These are phyloP conservation scores for Propithecus deckenii DNA, from an alignment of 2,797 vertebrate species.

Conservation along the genomic window DNA sequence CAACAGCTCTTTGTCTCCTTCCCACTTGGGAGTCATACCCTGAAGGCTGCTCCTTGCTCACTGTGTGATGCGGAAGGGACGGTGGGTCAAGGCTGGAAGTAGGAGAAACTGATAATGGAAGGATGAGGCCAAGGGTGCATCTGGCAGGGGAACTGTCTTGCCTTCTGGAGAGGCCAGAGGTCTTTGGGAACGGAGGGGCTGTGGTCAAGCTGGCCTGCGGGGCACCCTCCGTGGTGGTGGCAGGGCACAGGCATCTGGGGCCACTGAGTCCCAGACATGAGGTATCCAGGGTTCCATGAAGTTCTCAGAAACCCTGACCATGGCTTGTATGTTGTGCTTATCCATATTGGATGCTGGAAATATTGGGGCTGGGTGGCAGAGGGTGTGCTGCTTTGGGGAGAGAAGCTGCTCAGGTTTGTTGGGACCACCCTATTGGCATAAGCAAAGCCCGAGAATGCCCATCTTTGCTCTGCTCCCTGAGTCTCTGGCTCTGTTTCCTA, in stretches of 20 bases:
- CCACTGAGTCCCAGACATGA: too few species aligned
- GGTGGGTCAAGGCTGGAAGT: not conserved
- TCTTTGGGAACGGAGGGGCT: not conserved
- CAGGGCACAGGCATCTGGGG: not conserved
- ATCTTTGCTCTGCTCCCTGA: not conserved
- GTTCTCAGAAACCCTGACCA: not conserved
- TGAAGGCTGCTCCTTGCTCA: not conserved
- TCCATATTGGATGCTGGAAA: not conserved
- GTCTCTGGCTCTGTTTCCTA: not conserved
- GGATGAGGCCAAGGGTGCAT: not conserved
- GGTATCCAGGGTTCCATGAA: not conserved
- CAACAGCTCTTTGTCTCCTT: not conserved
- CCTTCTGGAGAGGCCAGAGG: not conserved
- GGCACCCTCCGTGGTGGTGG: not conserved
- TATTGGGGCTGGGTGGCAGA: accelerated
- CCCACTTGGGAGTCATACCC: not conserved
- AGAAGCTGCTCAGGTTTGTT: too few species aligned
- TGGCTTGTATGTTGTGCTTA: not conserved
- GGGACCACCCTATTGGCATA: not conserved
- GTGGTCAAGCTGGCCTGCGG: not conserved
- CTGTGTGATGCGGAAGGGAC: not conserved
- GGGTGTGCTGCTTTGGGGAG: not conserved
- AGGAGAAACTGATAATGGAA: not conserved
- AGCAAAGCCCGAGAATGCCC: not conserved
- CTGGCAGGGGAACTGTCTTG: not conserved